Base-by-base conservation (phyloP, 1,140 invertebrate species). In the Drosophila parvula region DNA sequence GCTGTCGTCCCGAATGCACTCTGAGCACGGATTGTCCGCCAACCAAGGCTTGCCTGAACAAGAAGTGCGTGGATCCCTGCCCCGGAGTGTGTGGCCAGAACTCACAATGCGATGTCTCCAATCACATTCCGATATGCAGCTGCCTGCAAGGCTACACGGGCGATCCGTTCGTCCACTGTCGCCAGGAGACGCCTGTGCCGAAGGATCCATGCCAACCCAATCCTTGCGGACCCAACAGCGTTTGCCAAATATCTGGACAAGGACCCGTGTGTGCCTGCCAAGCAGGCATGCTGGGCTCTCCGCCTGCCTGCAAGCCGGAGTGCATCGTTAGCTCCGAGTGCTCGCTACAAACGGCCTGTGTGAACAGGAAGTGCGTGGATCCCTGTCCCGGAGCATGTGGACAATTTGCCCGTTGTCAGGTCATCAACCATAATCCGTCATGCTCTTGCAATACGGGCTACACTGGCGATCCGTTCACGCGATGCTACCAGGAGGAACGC, bases 1-100 rank as follows among this genome's bases (percentile, higher is more conserved):
- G 94, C 18, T 97, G 97, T 91, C 92, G 96, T 71, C 96, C 96
- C 14, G 96, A 97, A 92, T 98, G 97, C 91, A 95, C 96, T 0
- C 94, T 96, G 81, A 97, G 96, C 90, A 95, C 96, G 2, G 97
- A 98, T 65, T 98, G 97, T 91, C 93, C 96, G 4, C 93, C 95
- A 45, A 93, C 94, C 47, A 96, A 95, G 91, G 94, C 96, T 4
- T 97, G 96, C 81, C 94, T 95, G 57, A 95, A 95, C 76, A 95
- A 95, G 73, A 95, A 95, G 90, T 97, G 96, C 82, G 92, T 95
- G 3, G 95, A 97, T 93, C 96, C 96, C 18, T 97, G 96, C 81
- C 93, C 94, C n/a, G 95, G 95, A 47, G 95, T 95, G 2, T 97
- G 96, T 88, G 96, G 96, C 12, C 91, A 93, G 69, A 94, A 94